A percentile compares a stretch with the other conserved stretches of the same genome.
phyloP scores from a whole-genome alignment of 1,140 invertebrate genomes.

The Archivesica marissinica region DNA sequence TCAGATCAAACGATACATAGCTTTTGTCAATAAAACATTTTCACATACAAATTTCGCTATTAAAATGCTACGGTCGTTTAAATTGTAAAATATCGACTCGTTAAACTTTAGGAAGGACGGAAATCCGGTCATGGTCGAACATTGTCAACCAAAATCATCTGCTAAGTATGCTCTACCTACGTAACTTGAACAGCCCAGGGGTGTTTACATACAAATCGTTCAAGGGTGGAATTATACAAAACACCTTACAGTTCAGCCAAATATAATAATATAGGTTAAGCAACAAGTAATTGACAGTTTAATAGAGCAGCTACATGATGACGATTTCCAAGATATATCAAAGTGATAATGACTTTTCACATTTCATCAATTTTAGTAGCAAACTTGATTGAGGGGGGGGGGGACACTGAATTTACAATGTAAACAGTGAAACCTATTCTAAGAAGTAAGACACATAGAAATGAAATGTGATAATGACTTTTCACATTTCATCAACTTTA shows the following conservation, averaged over 20 bases:
- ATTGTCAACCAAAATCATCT: not conserved
- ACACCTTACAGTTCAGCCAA: not conserved
- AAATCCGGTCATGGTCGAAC: not conserved
- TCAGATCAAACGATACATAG: not conserved
- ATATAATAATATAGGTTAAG: not conserved
- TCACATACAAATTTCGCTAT: not conserved
- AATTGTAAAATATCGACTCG: not conserved
- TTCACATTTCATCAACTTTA: no score
- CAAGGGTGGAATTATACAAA: constrained; percentile 13
- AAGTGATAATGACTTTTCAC: not conserved
- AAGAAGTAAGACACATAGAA: no score
- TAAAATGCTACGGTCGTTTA: not conserved
- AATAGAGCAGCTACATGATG: not conserved
- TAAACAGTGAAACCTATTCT: no score
- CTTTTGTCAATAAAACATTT: not conserved
- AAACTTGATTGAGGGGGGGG: no score
- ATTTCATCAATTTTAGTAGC: no score
- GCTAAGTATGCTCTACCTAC: constrained; percentile 15
- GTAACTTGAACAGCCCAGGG: not conserved
- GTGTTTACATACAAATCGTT: constrained; percentile 18
- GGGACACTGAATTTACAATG: no score
- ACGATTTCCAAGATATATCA: not conserved
- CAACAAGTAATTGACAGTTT: not conserved
- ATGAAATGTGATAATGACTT: no score
- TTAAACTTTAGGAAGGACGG: not conserved